Base-by-base conservation (phyloP, 2,113 vertebrate species). In the Prionailurus viverrinus region DNA sequence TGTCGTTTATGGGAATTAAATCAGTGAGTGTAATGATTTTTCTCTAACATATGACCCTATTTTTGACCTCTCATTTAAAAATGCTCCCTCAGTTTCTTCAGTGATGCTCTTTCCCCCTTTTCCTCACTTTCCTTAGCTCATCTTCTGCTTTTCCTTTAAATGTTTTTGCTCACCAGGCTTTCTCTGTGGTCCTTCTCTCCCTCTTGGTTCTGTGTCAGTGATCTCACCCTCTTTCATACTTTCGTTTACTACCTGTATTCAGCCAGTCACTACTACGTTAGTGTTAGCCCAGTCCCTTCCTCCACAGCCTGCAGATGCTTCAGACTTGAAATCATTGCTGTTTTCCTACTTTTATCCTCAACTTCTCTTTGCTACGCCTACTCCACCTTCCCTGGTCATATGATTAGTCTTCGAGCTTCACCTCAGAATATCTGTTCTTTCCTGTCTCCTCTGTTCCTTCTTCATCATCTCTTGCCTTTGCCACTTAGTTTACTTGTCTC, bases 1-100 rank as follows among this genome's bases (percentile, higher is more conserved):
- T 96, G 55, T 74, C 48, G 76, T 65, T 71, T 63, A 80, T 92
- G 94, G 96, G 41, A 89, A 76, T 85, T 85, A 85, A 94, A 65
- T 33, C 29, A 55, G 33, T 92, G 68, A 63, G 1, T 65, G 31
- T 71, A 76, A 27, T 69, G 73, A 45, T 68, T 92, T 81, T 6
- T 84, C 63, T 89, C 84, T 63, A 85, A 14, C 8, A 31, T 69
- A 21, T 76, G 81, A 92, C 63, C 19, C 73, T 80, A 0, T 88
- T 71, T 80, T 81, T 95, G 45, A 82, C 61, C 36, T 92, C 5
- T 91, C 41, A 81, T 41, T 92, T 92, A n/a, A 93, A 78, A 51
- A 29, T 80, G 48, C 36, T 89, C 48, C 14, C 81, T 82, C 89
- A 53, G 69, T 66, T 92, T 85, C 18, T 86, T 81, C 7, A 73